Base-by-base conservation (phyloP, 2,888 invertebrate genomes). In the Linyphia triangularis region DNA sequence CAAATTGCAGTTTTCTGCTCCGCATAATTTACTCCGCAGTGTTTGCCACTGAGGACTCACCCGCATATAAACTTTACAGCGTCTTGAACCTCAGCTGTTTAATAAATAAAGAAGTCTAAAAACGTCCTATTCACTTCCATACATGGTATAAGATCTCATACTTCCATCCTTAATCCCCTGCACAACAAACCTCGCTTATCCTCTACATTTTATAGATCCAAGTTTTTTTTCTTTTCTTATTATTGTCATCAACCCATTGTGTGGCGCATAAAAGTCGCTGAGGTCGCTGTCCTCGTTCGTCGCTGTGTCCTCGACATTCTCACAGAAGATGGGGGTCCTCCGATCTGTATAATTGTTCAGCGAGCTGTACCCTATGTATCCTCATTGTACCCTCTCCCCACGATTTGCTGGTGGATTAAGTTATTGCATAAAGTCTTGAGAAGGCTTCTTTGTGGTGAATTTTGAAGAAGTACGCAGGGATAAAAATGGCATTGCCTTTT, bases 201-300 rank as follows among this genome's bases (percentile, higher is more conserved):
- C 10, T 19, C 16, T 19, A 61, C 16, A n/a, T 61, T 59, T n/a
- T n/a, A 19, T 10, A 3, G 22, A 61, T 24, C 61, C 13, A 61
- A 59, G 19, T 16, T 9, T 43, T 43, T n/a, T n/a, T n/a, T n/a
- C n/a, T n/a, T n/a, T n/a, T n/a, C n/a, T n/a, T n/a, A 51, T 51
- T 51, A 51, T 51, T 13, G n/a, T 51, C 16, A 10, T 40, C 61
- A 24, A 19, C 61, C 13, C 37, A 16, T 51, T 51, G 9, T n/a
- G 51, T 1, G 51, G 13, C 51, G n/a, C 5, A 28, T 59, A 7
- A 16, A 28, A 61, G n/a, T n/a, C n/a, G n/a, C n/a, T n/a, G n/a
- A n/a, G 72, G 82, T 72, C 69, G 59, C 67, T 84, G 84, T 85
- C 85, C 78, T 51, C n/a, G 61, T 61, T n/a, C 13, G 13, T 51